These are phyloP conservation scores for Pomacea maculata DNA, from an alignment of 1,140 invertebrate genomes.

Conservation along the genomic window DNA sequence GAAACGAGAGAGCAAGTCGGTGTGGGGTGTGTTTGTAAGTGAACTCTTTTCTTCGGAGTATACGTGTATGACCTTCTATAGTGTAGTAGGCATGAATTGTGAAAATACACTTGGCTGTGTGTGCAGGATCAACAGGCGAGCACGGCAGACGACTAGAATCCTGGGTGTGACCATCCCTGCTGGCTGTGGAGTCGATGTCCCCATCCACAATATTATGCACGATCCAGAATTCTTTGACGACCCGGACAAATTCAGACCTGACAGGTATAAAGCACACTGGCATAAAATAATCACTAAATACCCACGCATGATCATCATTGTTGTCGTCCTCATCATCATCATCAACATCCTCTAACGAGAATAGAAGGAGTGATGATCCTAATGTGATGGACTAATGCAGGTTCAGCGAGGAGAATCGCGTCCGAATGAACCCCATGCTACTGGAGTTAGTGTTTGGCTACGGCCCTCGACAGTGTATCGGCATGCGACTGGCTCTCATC, in stretches of 20 bases:
- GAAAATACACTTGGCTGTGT: neutral
- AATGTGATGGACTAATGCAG: too few relatives aligned
- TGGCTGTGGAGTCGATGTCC: constrained; percentile 65
- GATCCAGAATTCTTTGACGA: constrained; percentile 64
- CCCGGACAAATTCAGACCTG: constrained; percentile 65
- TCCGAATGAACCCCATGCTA: neutral
- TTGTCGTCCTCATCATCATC: neutral
- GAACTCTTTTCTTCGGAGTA: neutral
- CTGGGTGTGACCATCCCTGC: constrained; percentile 66
- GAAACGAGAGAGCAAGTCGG: neutral
- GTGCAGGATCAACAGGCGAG: constrained; percentile 31
- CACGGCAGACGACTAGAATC: constrained; percentile 32
- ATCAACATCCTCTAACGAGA: neutral
- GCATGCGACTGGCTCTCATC: constrained; percentile 8
- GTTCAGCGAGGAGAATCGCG: too few relatives aligned
- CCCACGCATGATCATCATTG: neutral
- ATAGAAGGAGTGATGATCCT: too few relatives aligned
- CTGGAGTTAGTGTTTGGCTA: neutral
- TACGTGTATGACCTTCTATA: neutral
- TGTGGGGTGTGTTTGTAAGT: too few relatives aligned
- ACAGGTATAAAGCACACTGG: constrained; percentile 38
- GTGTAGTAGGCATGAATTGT: too few relatives aligned
- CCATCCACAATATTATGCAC: constrained; percentile 69
- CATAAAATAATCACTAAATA: neutral
- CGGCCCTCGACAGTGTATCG: neutral